A percentile compares a stretch with the other conserved stretches of the same genome.
These are phyloP conservation scores for Agonopterix heracliana DNA, from an alignment of 2,888 invertebrate species.

Conservation along the genomic window DNA sequence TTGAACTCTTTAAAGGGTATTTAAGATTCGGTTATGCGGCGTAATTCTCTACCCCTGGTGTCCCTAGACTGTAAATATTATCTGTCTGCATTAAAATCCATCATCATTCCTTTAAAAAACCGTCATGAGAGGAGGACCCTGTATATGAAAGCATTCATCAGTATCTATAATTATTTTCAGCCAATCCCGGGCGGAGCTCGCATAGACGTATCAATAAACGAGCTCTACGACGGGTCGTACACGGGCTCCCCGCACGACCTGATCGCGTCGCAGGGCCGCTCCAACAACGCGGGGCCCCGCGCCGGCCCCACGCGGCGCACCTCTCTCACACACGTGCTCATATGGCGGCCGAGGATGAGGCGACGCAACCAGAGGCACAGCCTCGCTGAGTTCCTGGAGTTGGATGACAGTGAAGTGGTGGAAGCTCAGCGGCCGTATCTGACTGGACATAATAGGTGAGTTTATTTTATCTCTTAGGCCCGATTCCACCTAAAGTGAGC, in stretches of 20 bases:
- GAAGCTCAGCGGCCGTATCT: conserved; percentile 92
- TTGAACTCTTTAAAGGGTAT: too few relatives aligned
- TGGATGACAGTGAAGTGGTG: conserved; percentile 84
- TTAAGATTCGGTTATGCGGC: too few relatives aligned
- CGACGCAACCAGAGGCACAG: conserved; percentile 79
- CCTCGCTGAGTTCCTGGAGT: conserved; percentile 91
- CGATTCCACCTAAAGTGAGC: too few relatives aligned
- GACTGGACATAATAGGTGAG: conserved; percentile 89
- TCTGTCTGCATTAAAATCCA: too few relatives aligned
- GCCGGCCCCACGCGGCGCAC: conserved; percentile 87
- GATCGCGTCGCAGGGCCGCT: conserved; percentile 85
- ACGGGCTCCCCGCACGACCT: conserved; percentile 94
- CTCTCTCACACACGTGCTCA: conserved; percentile 85
- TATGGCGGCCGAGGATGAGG: conserved; percentile 80
- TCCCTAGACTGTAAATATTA: too few relatives aligned
- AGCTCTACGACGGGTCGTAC: conserved; percentile 96
- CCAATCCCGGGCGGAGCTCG: conserved; percentile 87
- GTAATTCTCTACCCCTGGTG: too few relatives aligned
- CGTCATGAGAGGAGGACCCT: too few relatives aligned
- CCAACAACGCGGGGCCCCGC: conserved; percentile 82
- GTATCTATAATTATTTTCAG: conserved; percentile 35
- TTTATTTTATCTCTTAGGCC: not conserved
- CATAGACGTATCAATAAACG: conserved; percentile 96
- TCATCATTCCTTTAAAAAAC: too few relatives aligned
- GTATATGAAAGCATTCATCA: too few relatives aligned